Conservation (phyloP, 1,140 invertebrate species). For the Neuroterus valhalla region DNA sequence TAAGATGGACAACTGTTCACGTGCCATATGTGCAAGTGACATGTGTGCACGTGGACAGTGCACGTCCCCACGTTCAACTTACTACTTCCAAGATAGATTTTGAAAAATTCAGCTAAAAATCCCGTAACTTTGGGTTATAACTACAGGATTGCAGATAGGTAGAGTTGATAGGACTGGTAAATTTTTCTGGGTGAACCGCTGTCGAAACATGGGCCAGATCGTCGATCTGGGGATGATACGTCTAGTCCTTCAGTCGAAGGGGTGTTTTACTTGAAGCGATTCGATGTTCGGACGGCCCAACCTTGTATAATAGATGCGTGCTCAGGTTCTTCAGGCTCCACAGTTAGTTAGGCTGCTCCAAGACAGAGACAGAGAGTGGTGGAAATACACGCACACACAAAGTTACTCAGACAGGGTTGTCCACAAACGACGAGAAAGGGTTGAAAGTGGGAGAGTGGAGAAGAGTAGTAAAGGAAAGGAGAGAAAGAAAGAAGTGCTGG, state of each 20-base stretch:
- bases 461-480: conserved; percentile 12
- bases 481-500: conserved; percentile 28
- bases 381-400: conserved; percentile 12
- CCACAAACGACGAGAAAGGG: background rate
- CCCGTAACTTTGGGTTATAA: background rate
- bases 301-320: conserved; percentile 28
- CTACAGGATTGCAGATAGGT: background rate
- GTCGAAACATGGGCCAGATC: background rate
- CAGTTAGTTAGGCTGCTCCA: conserved; percentile 16
- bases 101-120: background rate
- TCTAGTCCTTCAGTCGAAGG: conserved; percentile 8
- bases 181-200: background rate
- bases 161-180: background rate
- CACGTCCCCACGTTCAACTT: too few species aligned
- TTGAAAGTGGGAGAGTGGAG: background rate
- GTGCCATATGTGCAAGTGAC: too few species aligned
- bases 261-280: conserved; percentile 14
- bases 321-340: background rate
- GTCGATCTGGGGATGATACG: conserved; percentile 12
- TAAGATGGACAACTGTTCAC: too few species aligned
- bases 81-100: too few species aligned
- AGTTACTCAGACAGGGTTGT: conserved; percentile 15
- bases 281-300: conserved; percentile 21
- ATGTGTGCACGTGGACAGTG: too few species aligned
- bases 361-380: conserved; percentile 15